These are phyloP conservation scores for Pristionchus pacificus DNA, from an alignment of 1,140 invertebrate species.

Conservation along the genomic window DNA sequence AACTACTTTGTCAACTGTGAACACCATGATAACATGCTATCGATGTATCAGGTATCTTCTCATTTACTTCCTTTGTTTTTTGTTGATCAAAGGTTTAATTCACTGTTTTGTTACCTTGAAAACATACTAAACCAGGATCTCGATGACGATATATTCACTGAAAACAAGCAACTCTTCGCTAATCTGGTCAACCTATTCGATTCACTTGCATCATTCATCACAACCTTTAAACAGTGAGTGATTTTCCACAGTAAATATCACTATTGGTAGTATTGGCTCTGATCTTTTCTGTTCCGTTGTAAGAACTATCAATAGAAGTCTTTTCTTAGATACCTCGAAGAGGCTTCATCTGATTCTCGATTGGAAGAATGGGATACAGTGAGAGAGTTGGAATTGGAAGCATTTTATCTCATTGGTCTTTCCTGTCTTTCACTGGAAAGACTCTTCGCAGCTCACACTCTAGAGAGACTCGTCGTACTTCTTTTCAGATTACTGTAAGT, in stretches of 20 bases:
- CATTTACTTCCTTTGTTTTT: too few species aligned
- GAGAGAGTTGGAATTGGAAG: not conserved
- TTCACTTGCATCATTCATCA: not conserved
- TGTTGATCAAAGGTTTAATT: too few species aligned
- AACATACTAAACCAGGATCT: too few species aligned
- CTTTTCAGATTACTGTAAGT: not conserved
- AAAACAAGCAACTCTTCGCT: not conserved
- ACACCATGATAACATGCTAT: not conserved
- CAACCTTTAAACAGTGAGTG: not conserved
- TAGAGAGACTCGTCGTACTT: not conserved
- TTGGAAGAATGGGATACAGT: not conserved
- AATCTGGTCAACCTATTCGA: not conserved
- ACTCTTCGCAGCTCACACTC: not conserved
- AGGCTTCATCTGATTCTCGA: not conserved
- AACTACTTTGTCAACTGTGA: not conserved
- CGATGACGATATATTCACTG: not conserved
- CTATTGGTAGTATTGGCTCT: not conserved
- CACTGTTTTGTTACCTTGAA: too few species aligned
- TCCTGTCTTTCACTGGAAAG: not conserved
- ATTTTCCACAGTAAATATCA: not conserved
- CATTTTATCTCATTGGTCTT: not conserved
- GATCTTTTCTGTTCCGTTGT: not conserved
- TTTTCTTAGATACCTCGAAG: not conserved
- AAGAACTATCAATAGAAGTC: not conserved
- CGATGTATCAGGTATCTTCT: not conserved